A percentile compares a stretch with the other conserved stretches of the same genome.
phyloP scores from a whole-genome alignment of 2,797 vertebrate genomes.

The Gymnopithys bicolor region DNA sequence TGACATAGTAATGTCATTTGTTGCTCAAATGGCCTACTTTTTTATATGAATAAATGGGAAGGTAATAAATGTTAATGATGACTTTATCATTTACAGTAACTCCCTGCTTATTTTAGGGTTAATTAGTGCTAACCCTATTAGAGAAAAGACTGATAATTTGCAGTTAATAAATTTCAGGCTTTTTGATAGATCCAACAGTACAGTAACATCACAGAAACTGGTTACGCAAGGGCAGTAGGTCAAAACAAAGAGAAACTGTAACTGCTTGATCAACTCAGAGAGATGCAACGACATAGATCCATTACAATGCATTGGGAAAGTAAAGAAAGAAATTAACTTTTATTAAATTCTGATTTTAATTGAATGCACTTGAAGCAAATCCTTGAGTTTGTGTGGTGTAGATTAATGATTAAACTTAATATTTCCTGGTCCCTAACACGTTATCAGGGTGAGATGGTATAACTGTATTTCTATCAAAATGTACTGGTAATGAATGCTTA shows the following conservation, averaged over 20 bases:
- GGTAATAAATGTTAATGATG: constrained; percentile 55
- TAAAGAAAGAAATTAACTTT: not conserved
- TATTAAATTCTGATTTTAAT: not conserved
- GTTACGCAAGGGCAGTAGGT: not conserved
- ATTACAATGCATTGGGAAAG: not conserved
- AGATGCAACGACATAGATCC: not conserved
- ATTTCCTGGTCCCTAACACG: not conserved
- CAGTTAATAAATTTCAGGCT: constrained; percentile 22
- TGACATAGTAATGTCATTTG: constrained; percentile 35
- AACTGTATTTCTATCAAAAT: not conserved
- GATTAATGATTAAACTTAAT: not conserved
- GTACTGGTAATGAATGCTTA: not conserved
- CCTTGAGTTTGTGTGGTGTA: not conserved
- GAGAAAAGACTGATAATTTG: constrained; percentile 42
- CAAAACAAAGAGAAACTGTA: not conserved
- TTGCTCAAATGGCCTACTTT: constrained; percentile 58
- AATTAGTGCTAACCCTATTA: constrained; percentile 55
- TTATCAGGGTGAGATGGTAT: not conserved
- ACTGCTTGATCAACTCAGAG: not conserved
- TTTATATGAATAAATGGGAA: constrained; percentile 54
- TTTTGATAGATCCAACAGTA: not conserved
- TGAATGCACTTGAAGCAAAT: not conserved
- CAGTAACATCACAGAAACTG: not conserved
- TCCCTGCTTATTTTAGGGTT: constrained; percentile 18
- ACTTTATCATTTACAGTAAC: constrained; percentile 63